These are phyloP conservation scores for Anguilla japonica DNA, from an alignment of 2,113 vertebrate species.

Conservation along the genomic window DNA sequence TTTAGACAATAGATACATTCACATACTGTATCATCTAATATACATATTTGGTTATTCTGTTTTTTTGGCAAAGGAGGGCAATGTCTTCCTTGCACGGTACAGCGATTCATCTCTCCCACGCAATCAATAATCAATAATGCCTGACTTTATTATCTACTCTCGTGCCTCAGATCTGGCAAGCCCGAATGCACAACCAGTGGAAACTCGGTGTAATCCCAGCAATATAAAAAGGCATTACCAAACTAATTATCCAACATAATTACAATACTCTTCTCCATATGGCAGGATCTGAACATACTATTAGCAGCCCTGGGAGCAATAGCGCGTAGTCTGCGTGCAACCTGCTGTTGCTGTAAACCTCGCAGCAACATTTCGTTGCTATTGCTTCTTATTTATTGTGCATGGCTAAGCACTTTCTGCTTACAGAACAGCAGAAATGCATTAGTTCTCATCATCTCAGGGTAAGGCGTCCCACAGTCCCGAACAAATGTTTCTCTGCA, in stretches of 20 bases:
- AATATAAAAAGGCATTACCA: neutral
- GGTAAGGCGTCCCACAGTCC: neutral
- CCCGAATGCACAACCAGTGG: neutral
- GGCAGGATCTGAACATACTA: neutral
- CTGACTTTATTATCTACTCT: neutral
- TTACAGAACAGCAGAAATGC: neutral
- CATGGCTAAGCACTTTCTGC: conserved; percentile 3
- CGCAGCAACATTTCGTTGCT: neutral
- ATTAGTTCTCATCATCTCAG: neutral
- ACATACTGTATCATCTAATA: neutral
- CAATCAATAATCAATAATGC: neutral
- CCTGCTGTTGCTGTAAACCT: neutral
- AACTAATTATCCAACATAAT: neutral
- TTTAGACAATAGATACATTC: neutral
- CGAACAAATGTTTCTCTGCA: no score
- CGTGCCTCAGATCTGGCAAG: neutral
- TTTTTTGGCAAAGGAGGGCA: neutral
- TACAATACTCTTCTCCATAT: neutral
- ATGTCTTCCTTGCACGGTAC: neutral
- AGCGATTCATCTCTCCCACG: neutral
- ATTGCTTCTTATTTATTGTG: neutral
- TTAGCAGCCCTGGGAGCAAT: neutral
- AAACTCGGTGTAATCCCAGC: neutral
- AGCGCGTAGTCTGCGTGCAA: neutral
- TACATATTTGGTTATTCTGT: neutral